Conservation (phyloP, 1,140 invertebrate species). For the Pseudomyrmex flavicornis region DNA sequence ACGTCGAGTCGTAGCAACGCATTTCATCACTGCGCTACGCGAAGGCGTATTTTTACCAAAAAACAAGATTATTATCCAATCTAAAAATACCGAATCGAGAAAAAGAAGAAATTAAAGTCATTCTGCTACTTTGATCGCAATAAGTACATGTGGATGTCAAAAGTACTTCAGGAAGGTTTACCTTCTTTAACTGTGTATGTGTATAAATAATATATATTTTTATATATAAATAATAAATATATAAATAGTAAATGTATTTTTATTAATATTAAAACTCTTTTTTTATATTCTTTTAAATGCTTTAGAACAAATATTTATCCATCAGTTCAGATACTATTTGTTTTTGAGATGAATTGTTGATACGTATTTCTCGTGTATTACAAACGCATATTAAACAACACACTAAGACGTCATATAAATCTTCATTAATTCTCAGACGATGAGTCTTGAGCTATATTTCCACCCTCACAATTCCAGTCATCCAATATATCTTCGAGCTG, state of each 20-base stretch:
- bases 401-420: constrained; percentile 54
- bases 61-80: not conserved
- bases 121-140: not conserved
- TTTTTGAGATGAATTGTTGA: not conserved
- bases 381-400: not conserved
- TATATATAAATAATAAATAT: no score
- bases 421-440: constrained; percentile 64
- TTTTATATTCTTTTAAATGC: no score
- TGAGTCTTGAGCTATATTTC: constrained; percentile 23
- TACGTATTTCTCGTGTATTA: not conserved
- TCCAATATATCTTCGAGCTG: constrained; percentile 11
- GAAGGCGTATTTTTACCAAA: constrained; percentile 26
- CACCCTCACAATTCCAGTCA: constrained; percentile 1
- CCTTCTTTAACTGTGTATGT: no score
- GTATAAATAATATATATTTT: no score
- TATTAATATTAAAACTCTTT: no score
- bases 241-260: no score
- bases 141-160: no score
- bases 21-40: constrained; percentile 25
- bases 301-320: not conserved
- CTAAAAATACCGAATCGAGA: constrained; percentile 1
- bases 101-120: not conserved
- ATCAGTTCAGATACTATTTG: not conserved
- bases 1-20: not conserved
- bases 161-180: no score